Percentiles rank a stretch among this genome's conserved stretches.
These are phyloP conservation scores for Calephelis nemesis DNA, from an alignment of 1,140 invertebrate genomes.

Conservation along the genomic window DNA sequence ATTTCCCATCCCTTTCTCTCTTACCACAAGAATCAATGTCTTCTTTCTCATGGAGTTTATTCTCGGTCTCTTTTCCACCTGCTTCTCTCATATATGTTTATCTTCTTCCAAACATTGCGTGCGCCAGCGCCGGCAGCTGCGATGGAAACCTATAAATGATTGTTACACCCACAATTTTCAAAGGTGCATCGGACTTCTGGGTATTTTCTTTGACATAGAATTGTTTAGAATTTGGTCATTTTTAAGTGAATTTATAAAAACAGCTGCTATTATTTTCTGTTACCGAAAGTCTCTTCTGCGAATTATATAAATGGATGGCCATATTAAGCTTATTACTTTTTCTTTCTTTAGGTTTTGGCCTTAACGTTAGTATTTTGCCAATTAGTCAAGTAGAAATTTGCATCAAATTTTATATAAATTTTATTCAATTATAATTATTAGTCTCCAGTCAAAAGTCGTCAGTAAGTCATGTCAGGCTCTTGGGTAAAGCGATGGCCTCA, in stretches of 20 bases:
- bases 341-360: no score
- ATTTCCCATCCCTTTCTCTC: constrained; percentile 64
- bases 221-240: constrained; percentile 4
- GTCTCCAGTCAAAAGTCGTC: no score
- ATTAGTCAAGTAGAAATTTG: no score
- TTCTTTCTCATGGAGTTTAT: constrained; percentile 66
- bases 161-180: constrained; percentile 66
- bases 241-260: not conserved
- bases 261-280: not conserved
- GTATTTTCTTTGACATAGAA: constrained; percentile 39
- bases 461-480: no score
- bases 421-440: no score
- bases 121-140: constrained; percentile 68
- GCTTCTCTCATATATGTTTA: constrained; percentile 61
- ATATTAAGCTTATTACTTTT: not conserved
- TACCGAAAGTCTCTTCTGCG: not conserved
- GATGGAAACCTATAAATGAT: constrained; percentile 70
- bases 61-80: constrained; percentile 57
- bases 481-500: no score
- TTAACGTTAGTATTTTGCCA: no score
- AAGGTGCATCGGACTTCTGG: constrained; percentile 44
- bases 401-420: no score
- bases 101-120: constrained; percentile 75
- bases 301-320: no score
- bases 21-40: constrained; percentile 40